phyloP scores from a whole-genome alignment of 2,888 invertebrate genomes.

The Limulus polyphemus region DNA sequence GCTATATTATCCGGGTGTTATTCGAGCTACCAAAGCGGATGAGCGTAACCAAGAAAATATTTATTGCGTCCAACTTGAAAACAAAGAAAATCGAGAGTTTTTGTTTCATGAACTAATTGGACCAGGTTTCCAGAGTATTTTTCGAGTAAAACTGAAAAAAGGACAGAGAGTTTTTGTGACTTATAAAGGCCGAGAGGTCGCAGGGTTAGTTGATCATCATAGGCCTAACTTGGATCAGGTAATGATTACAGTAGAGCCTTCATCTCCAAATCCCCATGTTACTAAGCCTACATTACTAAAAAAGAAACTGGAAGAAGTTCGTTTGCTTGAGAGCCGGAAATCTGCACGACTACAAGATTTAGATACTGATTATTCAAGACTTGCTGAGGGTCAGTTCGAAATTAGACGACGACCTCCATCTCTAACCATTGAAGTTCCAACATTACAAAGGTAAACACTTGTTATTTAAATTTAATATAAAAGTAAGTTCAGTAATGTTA shows the following conservation, averaged over 20 bases:
- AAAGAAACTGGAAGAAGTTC: slow-evolving; percentile 39
- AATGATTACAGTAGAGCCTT: slow-evolving; percentile 7
- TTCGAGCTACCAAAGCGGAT: slow-evolving; percentile 77
- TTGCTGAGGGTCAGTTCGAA: slow-evolving; percentile 69
- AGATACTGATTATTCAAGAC: slow-evolving; percentile 85
- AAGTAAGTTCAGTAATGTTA: too few species aligned
- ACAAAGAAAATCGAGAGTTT: slow-evolving; percentile 47
- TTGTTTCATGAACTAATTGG: slow-evolving; percentile 77
- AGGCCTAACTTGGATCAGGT: slow-evolving; percentile 19
- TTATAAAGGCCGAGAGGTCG: slow-evolving; percentile 81
- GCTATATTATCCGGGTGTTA: slow-evolving; percentile 81
- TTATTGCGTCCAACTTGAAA: slow-evolving; percentile 40
- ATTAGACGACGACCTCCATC: slow-evolving; percentile 42
- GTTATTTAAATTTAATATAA: too few species aligned
- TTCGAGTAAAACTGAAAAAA: slow-evolving; percentile 54
- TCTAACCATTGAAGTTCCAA: slow-evolving; percentile 27
- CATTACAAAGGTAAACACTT: too few species aligned
- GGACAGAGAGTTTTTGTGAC: slow-evolving; percentile 87
- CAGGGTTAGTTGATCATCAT: slow-evolving; percentile 43
- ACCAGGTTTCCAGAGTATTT: slow-evolving; percentile 77
- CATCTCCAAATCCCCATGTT: neutral
- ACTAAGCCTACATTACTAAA: slow-evolving; percentile 25
- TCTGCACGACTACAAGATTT: slow-evolving; percentile 78
- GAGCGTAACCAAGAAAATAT: slow-evolving; percentile 40
- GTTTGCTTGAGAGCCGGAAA: slow-evolving; percentile 84